Conservation (phyloP, 2,888 invertebrate genomes). For the Plebejus argus region DNA sequence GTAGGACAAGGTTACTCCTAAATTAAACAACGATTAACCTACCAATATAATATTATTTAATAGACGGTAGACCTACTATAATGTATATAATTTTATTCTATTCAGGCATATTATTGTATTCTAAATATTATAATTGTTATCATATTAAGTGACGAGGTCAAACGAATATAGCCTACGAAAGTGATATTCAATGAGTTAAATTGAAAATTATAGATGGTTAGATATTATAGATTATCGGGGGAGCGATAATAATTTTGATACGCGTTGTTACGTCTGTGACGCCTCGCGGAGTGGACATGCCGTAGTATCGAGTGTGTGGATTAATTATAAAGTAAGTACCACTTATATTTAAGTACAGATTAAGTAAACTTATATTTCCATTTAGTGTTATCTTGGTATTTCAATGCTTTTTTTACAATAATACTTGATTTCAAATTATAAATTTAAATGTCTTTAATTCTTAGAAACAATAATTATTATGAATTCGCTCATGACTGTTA, state of each 20-base stretch:
- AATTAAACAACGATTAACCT: too few species aligned
- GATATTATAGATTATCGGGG: not conserved
- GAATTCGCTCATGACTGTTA: too few species aligned
- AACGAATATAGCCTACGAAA: not conserved
- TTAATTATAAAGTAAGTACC: not conserved
- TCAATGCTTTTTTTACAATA: not conserved
- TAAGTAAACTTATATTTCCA: not conserved
- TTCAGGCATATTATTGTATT: not conserved
- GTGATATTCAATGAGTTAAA: not conserved
- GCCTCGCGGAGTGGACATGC: conserved; percentile 39
- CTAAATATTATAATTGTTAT: not conserved
- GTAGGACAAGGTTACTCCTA: too few species aligned
- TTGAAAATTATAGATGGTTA: conserved; percentile 16
- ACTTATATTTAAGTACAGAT: not conserved
- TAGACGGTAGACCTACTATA: too few species aligned
- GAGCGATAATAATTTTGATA: conserved; percentile 21
- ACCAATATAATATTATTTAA: too few species aligned
- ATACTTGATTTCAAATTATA: not conserved
- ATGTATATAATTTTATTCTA: too few species aligned
- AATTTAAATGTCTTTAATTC: not conserved
- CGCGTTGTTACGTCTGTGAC: conserved; percentile 44
- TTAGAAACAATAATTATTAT: not conserved
- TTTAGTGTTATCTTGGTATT: not conserved
- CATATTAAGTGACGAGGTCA: conserved; percentile 8
- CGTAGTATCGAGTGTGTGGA: conserved; percentile 20